Evolutionary conservation across 2,888 invertebrate genomes (phyloP), one percentile per base, ranked within the genome.

Genomic region (Chrysolina oricalcia): DNA sequence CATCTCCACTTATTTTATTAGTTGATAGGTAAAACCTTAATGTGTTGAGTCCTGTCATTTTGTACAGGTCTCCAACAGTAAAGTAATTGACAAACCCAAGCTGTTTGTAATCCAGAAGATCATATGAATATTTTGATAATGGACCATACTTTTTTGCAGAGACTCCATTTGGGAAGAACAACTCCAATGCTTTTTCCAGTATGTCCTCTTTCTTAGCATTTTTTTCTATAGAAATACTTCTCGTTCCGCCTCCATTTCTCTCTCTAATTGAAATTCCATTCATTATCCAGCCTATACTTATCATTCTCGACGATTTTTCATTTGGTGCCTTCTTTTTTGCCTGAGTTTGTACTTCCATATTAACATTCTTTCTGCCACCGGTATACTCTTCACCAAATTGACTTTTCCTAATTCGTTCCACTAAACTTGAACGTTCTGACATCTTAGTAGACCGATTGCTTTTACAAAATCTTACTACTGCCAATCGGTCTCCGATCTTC

Each of bases 1-100:
- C 59, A 43, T 11, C 27, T 43, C 13, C 68, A 27, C 21, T 69
- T 35, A 69, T 69, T 53, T 70, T 73, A 64, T 75, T 69, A 63
- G 77, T 75, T 68, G 74, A 72, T 35, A 75, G 17, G 62, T 77
- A 77, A 75, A 77, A 75, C 50, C 77, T 74, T 59, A 77, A 46
- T 63, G 66, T 65, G n/a, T 48, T 68, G 50, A 75, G 66, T 13
- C 71, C 72, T 43, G 77, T 77, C 48, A 75, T 64, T 72, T 64
- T 53, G 46, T 72, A 77, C 63, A 75, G 67, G 17, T 77, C 72
- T 35, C 72, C 75, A 15, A 72, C 66, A 48, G 72, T 75, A 11
- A 72, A 73, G 35, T 67, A 74, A 9, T 74, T 53, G 63, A 70
- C 70, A 19, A 77, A 74, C 43, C 43, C 64, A 59, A 65, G 56